Conservation (phyloP, 2,888 invertebrate species). For the Latrodectus elegans region DNA sequence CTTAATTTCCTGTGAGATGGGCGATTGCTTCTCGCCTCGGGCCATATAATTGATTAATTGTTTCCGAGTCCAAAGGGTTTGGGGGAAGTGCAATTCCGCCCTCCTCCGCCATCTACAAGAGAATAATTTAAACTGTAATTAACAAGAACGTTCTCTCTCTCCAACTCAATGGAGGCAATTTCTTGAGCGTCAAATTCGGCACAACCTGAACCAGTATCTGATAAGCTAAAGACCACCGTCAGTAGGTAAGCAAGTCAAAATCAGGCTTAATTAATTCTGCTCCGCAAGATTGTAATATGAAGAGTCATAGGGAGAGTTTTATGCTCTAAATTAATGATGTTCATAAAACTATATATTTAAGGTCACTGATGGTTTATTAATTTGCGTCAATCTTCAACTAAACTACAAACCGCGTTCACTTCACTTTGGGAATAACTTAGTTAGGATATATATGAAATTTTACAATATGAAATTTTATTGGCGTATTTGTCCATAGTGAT, state of each 20-base stretch:
- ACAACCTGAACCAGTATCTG: background rate
- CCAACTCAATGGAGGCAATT: conserved; percentile 28
- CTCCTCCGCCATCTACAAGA: conserved; percentile 17
- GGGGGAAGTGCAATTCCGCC: conserved; percentile 3
- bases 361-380: no score
- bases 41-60: conserved; percentile 47
- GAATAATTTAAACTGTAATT: conserved; percentile 53
- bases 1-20: conserved; percentile 43
- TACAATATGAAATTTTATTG: no score
- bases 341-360: no score
- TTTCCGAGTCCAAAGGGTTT: conserved; percentile 16
- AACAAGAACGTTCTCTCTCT: conserved; percentile 6
- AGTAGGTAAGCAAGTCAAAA: background rate
- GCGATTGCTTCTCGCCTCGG: conserved; percentile 29
- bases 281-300: no score
- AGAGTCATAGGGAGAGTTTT: no score
- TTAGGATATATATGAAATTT: no score
- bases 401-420: no score
- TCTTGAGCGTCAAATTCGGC: conserved; percentile 30
- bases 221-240: background rate
- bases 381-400: no score
- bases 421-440: no score
- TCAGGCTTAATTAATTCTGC: background rate
- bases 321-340: no score
- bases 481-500: no score